Evolutionary conservation across 2,113 vertebrate species (phyloP), one percentile per base, ranked within the genome.

Genomic region (Phylloscopus trochiloides): DNA sequence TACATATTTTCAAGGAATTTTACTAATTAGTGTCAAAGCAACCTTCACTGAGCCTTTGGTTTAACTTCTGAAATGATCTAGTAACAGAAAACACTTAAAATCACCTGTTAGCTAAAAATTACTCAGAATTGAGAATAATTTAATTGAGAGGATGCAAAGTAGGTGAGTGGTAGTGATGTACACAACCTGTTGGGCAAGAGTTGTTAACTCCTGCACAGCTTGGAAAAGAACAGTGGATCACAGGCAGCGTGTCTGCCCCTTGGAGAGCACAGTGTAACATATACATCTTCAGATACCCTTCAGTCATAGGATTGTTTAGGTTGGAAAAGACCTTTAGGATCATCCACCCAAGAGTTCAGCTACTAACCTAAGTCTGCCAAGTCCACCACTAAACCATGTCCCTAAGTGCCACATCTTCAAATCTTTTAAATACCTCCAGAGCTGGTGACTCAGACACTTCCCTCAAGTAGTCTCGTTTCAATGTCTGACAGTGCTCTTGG

Each of bases 211-310:
- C 32, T 57, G 19, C n/a, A 29, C 6, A 40, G 31, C 29, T 50
- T 84, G 43, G 20, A 51, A 91, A 32, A 42, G 17, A 36, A 1
- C 9, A 28, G 19, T 1, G 2, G 21, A 21, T 52, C 11, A 10
- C 1, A 1, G 58, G 71, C 34, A 16, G 24, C 0, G 0, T 59
- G 28, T 67, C 36, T 82, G 18, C 9, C 17, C 43, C 2, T 0
- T 12, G 18, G 40, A 54, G 12, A 47, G 57, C 42, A 31, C 36
- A 47, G 20, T 70, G 31, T 59, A 7, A 45, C 8, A 1, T 17
- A 14, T 2, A 14, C 3, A 17, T 75, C 28, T 76, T 59, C 57
- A 72, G 29, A 54, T 57, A 14, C 12, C 54, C 26, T 58, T 67
- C 32, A 34, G 68, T 65, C 24, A 5, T 10, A 31, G 24, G 12